Base-by-base conservation (phyloP, 1,140 invertebrate genomes). In the Condylostylus longicornis region DNA sequence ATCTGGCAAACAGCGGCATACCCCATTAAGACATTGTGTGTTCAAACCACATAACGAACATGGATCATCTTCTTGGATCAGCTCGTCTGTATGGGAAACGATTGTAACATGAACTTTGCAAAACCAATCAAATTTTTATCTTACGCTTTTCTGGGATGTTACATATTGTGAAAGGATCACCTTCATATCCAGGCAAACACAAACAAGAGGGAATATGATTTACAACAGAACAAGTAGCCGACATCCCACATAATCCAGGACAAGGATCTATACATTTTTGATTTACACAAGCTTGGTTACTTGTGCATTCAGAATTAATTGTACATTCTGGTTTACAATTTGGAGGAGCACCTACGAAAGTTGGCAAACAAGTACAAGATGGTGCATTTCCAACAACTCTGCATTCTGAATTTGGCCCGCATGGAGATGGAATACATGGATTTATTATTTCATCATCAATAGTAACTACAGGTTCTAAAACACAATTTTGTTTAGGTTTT, bases 171-270 rank as follows among this genome's bases (percentile, higher is more conserved):
- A 86, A 84, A 29, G 83, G 81, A 71, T 85, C 79, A 17, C 83
- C 84, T 9, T 76, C 72, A 48, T 73, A 81, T 38, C 78, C 77
- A 37, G 67, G 51, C 27, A 71, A 64, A 57, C 84, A 88, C 10
- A 74, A 76, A 48, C 84, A 88, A 17, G 74, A 72, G 2, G 83
- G 81, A 46, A 80, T 81, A 50, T 90, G 85, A 50, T 82, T 80
- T 7, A 82, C 72, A 1, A 87, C 78, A 44, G 77, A 74, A 53
- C 86, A 90, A 46, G 79, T 69, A 12, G 85, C 81, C 58, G 83
- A 79, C 33, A 77, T 69, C 7, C 82, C 82, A 57, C 82, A 86
- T 23, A 77, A 83, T 40, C 74, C 78, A 25, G 70, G 61, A 46
- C 80, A 84, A 5, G 81, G 81, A 54, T 85, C 71, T 5, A 54